phyloP scores from a whole-genome alignment of 2,888 invertebrate genomes.

The Calliscelio sp. region DNA sequence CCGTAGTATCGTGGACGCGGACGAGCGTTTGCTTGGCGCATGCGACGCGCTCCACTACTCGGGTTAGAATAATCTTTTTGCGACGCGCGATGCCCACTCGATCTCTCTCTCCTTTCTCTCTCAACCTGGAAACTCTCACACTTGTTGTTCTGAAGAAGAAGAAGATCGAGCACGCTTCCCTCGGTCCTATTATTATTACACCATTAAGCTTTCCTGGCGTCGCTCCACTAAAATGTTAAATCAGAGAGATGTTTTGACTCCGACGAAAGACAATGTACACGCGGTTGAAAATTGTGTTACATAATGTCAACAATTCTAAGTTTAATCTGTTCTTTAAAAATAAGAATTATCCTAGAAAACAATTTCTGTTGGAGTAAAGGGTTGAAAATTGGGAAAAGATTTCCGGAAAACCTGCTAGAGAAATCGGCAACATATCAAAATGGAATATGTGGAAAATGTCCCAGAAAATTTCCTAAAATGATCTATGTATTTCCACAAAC shows the following conservation, averaged over 20 bases:
- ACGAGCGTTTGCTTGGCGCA: slow-evolving; percentile 52
- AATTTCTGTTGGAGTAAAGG: too few relatives aligned
- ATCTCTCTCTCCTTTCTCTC: slow-evolving; percentile 67
- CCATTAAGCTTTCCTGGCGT: slow-evolving; percentile 23
- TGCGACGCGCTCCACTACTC: slow-evolving; percentile 70
- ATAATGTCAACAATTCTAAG: too few relatives aligned
- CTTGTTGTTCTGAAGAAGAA: slow-evolving; percentile 67
- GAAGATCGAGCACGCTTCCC: slow-evolving; percentile 56
- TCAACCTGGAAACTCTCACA: slow-evolving; percentile 62
- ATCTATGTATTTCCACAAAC: too few relatives aligned
- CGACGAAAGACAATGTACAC: background rate
- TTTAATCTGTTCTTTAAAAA: too few relatives aligned
- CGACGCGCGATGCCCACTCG: slow-evolving; percentile 60
- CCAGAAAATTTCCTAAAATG: too few relatives aligned
- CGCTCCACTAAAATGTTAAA: slow-evolving; percentile 16
- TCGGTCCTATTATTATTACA: slow-evolving; percentile 52
- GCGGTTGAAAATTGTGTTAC: too few relatives aligned
- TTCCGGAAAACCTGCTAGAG: too few relatives aligned
- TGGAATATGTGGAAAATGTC: too few relatives aligned
- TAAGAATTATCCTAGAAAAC: too few relatives aligned
- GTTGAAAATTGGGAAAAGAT: too few relatives aligned
- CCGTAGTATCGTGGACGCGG: slow-evolving; percentile 42
- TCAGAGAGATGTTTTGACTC: slow-evolving; percentile 15
- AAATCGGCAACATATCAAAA: too few relatives aligned
- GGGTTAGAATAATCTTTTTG: slow-evolving; percentile 69